Evolutionary conservation across 2,113 vertebrate species (phyloP), one percentile per base, ranked within the genome.

Genomic region (Ophiodon elongatus): DNA sequence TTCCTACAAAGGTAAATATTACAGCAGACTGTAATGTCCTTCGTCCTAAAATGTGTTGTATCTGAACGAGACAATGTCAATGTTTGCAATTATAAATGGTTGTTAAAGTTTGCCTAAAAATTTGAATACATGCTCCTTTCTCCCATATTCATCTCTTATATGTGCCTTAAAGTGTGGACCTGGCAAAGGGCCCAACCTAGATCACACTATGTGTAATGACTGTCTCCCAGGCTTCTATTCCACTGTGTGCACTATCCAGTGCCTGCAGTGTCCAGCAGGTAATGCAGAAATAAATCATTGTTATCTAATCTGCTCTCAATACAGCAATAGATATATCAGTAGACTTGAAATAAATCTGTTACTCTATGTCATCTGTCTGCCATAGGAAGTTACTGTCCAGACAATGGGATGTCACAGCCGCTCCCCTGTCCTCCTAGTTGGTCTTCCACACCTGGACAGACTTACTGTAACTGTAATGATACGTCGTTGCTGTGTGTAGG

Each of bases 181-280:
- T n/a, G 94, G 96, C 25, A 87, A 94, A 80, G 95, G 97, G 83
- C 95, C 96, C 2, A 76, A 92, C 37, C 52, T 67, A 0, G 79
- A 90, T 75, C 90, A 81, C 72, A 94, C 91, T 1, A 73, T 31
- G 4, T 97, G 94, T 69, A 74, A 90, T 9, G 67, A 92, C 80
- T 96, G 95, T 33, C 1, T 77, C 47, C 86, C 89, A 2, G 96
- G 92, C 8, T 91, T 90, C 80, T 96, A 89, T 87, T 94, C 96
- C 60, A 80, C 87, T 17, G 73, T 91, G 60, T 95, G 90, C 21
- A 43, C 87, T 37, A 41, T 57, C 9, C 86, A 80, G 4, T 96
- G 95, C 89, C 91, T 95, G 62, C 91, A 82, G 47, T 97, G 96
- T 92, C 95, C 95, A n/a, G 82, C 93, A 94, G 97, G 97, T 97